phyloP scores from a whole-genome alignment of 1,140 invertebrate genomes.

The Dendrolimus punctatus region DNA sequence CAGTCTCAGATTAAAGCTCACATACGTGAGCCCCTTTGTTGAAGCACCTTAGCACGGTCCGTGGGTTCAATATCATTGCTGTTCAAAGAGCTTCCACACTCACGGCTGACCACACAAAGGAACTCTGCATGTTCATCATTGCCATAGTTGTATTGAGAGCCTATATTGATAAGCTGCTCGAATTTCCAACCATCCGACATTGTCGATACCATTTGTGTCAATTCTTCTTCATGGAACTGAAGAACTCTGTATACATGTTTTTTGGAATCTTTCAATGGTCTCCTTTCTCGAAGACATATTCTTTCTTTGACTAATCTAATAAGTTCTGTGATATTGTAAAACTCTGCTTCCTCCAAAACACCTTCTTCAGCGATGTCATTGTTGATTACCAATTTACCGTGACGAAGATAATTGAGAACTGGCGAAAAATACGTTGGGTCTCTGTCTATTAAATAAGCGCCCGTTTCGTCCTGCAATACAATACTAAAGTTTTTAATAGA shows the following conservation, averaged over 20 bases:
- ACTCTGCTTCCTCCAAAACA: conserved; percentile 98
- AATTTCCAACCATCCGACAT: conserved; percentile 99
- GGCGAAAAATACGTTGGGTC: conserved; percentile 99
- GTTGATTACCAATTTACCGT: conserved; percentile 98
- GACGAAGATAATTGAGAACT: conserved; percentile 96
- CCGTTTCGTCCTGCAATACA: conserved; percentile 92
- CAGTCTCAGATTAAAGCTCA: conserved; percentile 66
- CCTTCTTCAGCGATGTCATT: conserved; percentile 98
- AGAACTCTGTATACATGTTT: conserved; percentile 98
- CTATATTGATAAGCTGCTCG: conserved; percentile 97
- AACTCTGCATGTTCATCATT: conserved; percentile 98
- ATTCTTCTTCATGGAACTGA: conserved; percentile 98
- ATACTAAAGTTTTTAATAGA: conserved; percentile 7
- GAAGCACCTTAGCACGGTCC: conserved; percentile 92
- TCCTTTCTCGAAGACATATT: conserved; percentile 84
- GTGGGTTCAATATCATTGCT: conserved; percentile 87
- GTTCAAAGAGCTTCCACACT: conserved; percentile 84
- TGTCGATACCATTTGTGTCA: conserved; percentile 98
- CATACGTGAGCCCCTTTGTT: conserved; percentile 93
- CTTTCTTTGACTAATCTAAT: conserved; percentile 95
- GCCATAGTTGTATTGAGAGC: conserved; percentile 97
- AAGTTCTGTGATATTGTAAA: conserved; percentile 98
- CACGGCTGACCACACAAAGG: conserved; percentile 97
- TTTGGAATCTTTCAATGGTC: conserved; percentile 83
- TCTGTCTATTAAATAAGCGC: conserved; percentile 98